Base-by-base conservation (phyloP, 2,888 invertebrate genomes). In the Spilosoma lubricipeda region DNA sequence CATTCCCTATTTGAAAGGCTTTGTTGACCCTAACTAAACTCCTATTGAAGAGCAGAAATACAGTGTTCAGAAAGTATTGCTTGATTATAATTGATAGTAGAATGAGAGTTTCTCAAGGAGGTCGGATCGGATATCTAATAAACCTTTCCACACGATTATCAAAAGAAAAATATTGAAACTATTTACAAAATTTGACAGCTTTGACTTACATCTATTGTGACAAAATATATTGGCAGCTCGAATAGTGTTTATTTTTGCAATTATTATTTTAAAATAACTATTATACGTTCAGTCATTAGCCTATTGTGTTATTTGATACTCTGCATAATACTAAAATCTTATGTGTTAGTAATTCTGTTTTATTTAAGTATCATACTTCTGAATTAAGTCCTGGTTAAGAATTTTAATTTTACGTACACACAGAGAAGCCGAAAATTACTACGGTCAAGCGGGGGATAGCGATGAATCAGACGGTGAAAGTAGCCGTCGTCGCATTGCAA, bases 351-450 rank as follows among this genome's bases (percentile, higher is more conserved):
- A 23, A 52, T 8, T 20, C 20, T 20, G 20, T 36, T 52, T 52
- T 52, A 52, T 52, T 15, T 18, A 48, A 20, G 20, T 20, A 48
- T 20, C 20, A 20, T 4, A 23, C 52, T 7, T 23, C 52, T 59
- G n/a, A 59, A 59, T n/a, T 20, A 59, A 2, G 59, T 8, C 13
- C 59, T 27, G 3, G 2, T 59, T 59, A n/a, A 56, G 1, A 56
- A n/a, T n/a, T 56, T 56, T 13, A 27, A 59, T 59, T 63, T 5
- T 30, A 63, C n/a, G n/a, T 27, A 59, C 8, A 33, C 42, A 52
- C 70, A 94, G 94, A 78, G 96, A 96, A 66, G 93, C 95, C 0
- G 96, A 96, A 67, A 91, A 94, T 23, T 96, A 95, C 71, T 92
- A 95, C 65, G 93, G 88, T n/a, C 80, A 71, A 13, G 92, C 92